These are phyloP conservation scores for Procambarus virginalis DNA, from an alignment of 1,140 invertebrate species.

Conservation along the genomic window DNA sequence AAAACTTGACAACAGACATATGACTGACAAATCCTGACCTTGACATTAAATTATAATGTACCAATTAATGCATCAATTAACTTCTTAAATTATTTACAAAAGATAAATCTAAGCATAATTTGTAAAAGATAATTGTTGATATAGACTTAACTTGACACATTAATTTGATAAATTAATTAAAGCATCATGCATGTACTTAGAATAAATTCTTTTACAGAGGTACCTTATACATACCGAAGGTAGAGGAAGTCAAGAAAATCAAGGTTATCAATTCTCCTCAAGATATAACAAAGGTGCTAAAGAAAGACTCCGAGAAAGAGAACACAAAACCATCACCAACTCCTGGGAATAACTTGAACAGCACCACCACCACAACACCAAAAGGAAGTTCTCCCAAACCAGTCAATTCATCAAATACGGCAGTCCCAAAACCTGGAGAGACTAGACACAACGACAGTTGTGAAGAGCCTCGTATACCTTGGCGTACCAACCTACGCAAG, in stretches of 20 bases:
- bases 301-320: constrained; percentile 33
- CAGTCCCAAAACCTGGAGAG: not conserved
- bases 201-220: constrained; percentile 17
- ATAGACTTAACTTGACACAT: not conserved
- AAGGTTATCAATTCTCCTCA: constrained; percentile 19
- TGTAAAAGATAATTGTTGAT: too few relatives aligned
- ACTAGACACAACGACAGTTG: constrained; percentile 7
- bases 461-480: constrained; percentile 43
- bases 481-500: constrained; percentile 52
- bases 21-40: not conserved
- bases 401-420: not conserved
- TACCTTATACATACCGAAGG: constrained; percentile 39
- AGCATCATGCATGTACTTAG: not conserved
- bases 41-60: not conserved
- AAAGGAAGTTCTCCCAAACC: not conserved
- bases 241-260: constrained; percentile 57
- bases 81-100: not conserved
- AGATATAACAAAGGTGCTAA: not conserved
- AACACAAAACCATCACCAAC: not conserved
- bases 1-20: too few relatives aligned
- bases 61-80: not conserved
- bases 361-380: too few relatives aligned
- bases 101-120: too few relatives aligned
- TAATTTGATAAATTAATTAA: not conserved
- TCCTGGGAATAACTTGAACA: not conserved